Conservation (phyloP, 2,113 vertebrate genomes). For the Heterotis niloticus region DNA sequence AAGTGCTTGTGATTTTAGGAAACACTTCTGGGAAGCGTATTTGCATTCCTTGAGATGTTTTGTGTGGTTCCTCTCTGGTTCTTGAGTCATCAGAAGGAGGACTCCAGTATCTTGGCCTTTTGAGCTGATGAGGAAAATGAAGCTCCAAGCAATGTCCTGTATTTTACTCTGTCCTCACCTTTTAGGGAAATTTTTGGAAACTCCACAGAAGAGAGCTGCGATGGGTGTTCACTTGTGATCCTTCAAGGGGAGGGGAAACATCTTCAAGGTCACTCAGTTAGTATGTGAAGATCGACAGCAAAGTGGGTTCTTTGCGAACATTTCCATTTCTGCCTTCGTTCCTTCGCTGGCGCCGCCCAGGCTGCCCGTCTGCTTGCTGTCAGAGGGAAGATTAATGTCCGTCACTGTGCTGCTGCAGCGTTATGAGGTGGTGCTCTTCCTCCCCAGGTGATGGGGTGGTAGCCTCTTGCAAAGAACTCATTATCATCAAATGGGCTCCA, state of each 20-base stretch:
- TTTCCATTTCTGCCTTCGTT: background rate
- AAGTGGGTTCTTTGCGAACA: background rate
- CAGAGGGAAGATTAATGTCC: constrained; percentile 7
- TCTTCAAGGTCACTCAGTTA: constrained; percentile 21
- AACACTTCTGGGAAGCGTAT: no score
- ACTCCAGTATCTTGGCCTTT: background rate
- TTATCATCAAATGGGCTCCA: background rate
- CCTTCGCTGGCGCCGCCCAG: constrained; percentile 4
- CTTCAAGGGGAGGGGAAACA: constrained; percentile 27
- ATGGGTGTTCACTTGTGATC: constrained; percentile 34
- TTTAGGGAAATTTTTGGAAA: constrained; percentile 28
- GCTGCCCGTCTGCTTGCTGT: constrained; percentile 10
- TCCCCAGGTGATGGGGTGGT: background rate
- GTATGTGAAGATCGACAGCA: constrained; percentile 39
- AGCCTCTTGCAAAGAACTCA: background rate
- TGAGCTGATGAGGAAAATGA: constrained; percentile 37
- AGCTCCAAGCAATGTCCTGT: constrained; percentile 34
- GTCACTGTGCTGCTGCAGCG: background rate
- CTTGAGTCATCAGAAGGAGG: background rate
- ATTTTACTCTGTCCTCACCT: constrained; percentile 19
- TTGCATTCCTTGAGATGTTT: no score
- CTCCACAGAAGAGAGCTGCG: constrained; percentile 41
- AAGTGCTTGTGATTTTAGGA: no score
- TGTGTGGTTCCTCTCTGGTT: no score
- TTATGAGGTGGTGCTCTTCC: constrained; percentile 14